phyloP scores from a whole-genome alignment of 2,888 invertebrate species.

The Athrips mouffetella region DNA sequence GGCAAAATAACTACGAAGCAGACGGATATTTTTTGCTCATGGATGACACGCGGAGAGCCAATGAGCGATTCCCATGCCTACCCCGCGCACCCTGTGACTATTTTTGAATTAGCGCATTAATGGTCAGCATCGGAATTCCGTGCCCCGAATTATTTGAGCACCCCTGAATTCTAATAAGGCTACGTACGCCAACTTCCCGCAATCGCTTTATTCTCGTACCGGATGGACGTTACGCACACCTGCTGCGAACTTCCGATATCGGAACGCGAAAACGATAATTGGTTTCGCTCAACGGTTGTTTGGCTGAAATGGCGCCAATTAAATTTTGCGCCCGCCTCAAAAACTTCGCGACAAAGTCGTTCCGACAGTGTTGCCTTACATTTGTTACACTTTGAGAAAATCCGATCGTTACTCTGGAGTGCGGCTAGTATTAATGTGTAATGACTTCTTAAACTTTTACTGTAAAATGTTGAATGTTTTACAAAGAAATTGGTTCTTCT shows the following conservation, averaged over 20 bases:
- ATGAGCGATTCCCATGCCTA: too few species aligned
- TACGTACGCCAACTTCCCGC: neutral
- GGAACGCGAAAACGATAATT: conserved; percentile 71
- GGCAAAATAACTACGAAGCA: too few species aligned
- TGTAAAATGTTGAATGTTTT: neutral
- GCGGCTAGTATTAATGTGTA: conserved; percentile 1
- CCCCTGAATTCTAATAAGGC: too few species aligned
- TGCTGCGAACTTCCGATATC: conserved; percentile 70
- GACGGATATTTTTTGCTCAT: too few species aligned
- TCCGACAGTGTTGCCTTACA: conserved; percentile 9
- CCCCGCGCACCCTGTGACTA: too few species aligned
- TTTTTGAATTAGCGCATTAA: too few species aligned
- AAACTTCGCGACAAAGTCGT: conserved; percentile 14
- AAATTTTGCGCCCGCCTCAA: conserved; percentile 50
- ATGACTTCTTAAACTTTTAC: conserved; percentile 1
- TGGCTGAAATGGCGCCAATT: conserved; percentile 64
- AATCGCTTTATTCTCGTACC: neutral
- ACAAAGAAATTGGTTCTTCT: too few species aligned
- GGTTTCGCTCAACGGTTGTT: conserved; percentile 68
- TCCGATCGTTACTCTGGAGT: conserved; percentile 3
- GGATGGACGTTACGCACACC: conserved; percentile 53
- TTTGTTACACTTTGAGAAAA: conserved; percentile 8
- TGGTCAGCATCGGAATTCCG: too few species aligned
- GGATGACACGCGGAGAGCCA: too few species aligned
- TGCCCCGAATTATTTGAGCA: too few species aligned